Base-by-base conservation (phyloP, 2,888 invertebrate species). In the Encarsia formosa region DNA sequence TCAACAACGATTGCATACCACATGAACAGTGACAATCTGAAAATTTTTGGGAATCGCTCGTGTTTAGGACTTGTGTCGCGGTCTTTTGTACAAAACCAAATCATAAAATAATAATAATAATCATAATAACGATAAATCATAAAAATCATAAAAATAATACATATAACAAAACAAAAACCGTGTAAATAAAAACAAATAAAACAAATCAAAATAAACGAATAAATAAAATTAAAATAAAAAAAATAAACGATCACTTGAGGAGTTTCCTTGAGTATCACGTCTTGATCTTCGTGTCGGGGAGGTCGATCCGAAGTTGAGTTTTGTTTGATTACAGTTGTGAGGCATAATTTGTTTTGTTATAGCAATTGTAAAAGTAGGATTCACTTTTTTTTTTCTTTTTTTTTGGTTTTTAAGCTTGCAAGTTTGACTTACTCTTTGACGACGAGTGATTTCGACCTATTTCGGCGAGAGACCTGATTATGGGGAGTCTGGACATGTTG, bases 371-470 rank as follows among this genome's bases (percentile, higher is more conserved):
- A 49, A 24, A 26, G n/a, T n/a, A n/a, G n/a, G n/a, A n/a, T n/a
- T n/a, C n/a, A n/a, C n/a, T n/a, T n/a, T n/a, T n/a, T n/a, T n/a
- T n/a, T n/a, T n/a, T n/a, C n/a, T n/a, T n/a, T n/a, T n/a, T n/a
- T n/a, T n/a, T n/a, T n/a, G n/a, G n/a, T 22, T 4, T 5, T 22
- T 22, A 15, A 23, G 20, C 4, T 19, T 9, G 8, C 22, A 19
- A 20, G 22, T 15, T 40, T 3, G 13, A 87, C 91, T 88, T 79
- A 92, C 94, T 94, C 85, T 91, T 93, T 60, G 90, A 89, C 13
- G 94, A 89, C 44, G 96, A 96, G 75, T 95, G 91, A 75, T 93
- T 95, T 59, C 88, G 82, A 61, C 95, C 95, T 66, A 98, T 98
- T 71, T 99, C 98, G 19, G 97, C 94, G 64, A 98, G 79, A 6